A percentile compares a stretch with the other conserved stretches of the same genome.
Evolutionary conservation across 2,113 vertebrate genomes (phyloP).

Genomic region (Gnathonemus longibarbis): DNA sequence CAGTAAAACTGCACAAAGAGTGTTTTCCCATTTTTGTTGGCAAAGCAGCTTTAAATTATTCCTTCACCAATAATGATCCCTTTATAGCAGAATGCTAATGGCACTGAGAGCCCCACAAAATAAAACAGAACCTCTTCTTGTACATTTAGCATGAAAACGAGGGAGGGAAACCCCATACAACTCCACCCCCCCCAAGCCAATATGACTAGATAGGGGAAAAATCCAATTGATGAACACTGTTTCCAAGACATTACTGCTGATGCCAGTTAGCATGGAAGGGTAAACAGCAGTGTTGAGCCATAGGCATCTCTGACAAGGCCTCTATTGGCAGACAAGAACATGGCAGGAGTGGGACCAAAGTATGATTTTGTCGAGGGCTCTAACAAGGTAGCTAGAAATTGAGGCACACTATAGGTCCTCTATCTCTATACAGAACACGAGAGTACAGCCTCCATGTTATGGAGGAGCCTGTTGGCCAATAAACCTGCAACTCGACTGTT

Average conservation of each 20-base stretch:
- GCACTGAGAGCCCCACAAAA: background rate
- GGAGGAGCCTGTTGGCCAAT: background rate
- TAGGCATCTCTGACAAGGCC: background rate
- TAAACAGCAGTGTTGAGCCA: background rate
- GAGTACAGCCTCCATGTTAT: background rate
- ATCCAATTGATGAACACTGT: background rate
- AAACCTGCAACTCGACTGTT: background rate
- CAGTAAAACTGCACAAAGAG: background rate
- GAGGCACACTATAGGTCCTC: background rate
- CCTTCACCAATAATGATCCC: conserved; percentile 11
- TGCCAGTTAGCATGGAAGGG: background rate
- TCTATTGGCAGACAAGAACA: background rate
- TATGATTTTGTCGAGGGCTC: background rate
- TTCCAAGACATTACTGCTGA: background rate
- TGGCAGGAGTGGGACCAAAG: background rate
- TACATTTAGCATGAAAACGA: background rate
- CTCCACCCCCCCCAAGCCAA: background rate
- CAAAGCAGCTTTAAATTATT: background rate
- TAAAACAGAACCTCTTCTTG: background rate
- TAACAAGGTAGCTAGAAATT: background rate
- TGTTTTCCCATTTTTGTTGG: conserved; percentile 8
- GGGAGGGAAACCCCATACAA: background rate
- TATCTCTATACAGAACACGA: background rate
- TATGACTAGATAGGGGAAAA: conserved; percentile 30
- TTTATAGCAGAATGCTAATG: background rate